These are phyloP conservation scores for Acronicta psi DNA, from an alignment of 2,888 invertebrate species.

Conservation along the genomic window DNA sequence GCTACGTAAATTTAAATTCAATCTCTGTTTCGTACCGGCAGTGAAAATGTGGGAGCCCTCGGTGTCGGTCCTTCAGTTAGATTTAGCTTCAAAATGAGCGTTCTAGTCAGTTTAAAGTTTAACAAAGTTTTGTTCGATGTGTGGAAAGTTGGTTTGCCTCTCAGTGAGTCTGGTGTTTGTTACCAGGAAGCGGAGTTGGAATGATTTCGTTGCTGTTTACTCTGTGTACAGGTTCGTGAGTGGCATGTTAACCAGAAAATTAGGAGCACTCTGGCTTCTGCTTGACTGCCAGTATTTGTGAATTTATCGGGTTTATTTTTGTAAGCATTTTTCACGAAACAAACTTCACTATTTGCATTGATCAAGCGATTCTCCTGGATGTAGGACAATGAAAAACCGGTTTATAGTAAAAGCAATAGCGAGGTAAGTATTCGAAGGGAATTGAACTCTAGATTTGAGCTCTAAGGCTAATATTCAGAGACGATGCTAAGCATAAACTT, in stretches of 20 bases:
- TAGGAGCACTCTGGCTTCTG: too few relatives aligned
- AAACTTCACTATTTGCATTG: neutral
- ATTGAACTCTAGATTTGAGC: conserved; percentile 16
- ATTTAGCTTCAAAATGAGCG: conserved; percentile 84
- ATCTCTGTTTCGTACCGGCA: conserved; percentile 75
- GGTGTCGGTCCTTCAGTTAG: conserved; percentile 79
- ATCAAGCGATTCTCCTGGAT: neutral
- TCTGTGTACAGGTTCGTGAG: conserved; percentile 77
- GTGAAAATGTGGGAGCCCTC: conserved; percentile 85
- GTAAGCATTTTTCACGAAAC: neutral
- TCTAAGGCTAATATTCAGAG: too few relatives aligned
- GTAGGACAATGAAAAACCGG: conserved; percentile 32
- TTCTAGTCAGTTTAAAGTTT: conserved; percentile 77
- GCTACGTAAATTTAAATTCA: conserved; percentile 87
- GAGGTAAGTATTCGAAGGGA: neutral
- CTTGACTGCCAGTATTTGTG: neutral
- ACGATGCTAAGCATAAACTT: too few relatives aligned
- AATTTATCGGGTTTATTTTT: neutral
- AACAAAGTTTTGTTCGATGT: conserved; percentile 77
- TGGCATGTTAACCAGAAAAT: conserved; percentile 14
- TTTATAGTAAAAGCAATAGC: conserved; percentile 6
- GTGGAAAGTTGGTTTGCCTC: conserved; percentile 74
- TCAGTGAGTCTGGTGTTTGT: conserved; percentile 72
- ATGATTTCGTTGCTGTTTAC: conserved; percentile 80
- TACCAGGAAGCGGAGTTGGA: conserved; percentile 71